Conservation (phyloP, 35 echinoderm and acorn worm genomes). For the Lytechinus variegatus region DNA sequence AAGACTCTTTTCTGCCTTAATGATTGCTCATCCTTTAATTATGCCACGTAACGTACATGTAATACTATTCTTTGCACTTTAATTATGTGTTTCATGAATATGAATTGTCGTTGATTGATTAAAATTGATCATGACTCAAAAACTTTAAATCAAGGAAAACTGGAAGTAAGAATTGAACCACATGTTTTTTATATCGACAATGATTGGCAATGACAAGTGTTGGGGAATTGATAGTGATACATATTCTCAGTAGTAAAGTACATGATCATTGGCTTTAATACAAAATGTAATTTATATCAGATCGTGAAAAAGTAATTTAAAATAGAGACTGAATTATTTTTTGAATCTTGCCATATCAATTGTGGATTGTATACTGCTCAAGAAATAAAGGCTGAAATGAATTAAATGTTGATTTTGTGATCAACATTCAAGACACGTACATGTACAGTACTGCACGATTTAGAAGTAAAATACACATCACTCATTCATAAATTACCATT, state of each 20-base stretch:
- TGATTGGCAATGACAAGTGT: too few species aligned
- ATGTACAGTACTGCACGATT: background rate
- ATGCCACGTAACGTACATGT: too few species aligned
- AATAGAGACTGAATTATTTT: too few species aligned
- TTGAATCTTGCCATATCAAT: background rate
- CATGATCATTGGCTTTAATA: too few species aligned
- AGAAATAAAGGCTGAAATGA: background rate
- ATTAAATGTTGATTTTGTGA: background rate
- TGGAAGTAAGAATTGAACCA: background rate
- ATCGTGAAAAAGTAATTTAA: too few species aligned
- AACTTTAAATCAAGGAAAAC: background rate
- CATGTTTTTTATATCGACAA: background rate
- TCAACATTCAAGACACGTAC: too few species aligned
- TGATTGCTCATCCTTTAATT: too few species aligned
- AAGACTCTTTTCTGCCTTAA: too few species aligned
- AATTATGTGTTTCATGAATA: background rate
- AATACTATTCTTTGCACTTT: too few species aligned
- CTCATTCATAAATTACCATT: background rate
- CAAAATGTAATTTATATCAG: too few species aligned
- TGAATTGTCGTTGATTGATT: background rate
- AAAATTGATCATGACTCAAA: background rate
- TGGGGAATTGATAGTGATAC: background rate
- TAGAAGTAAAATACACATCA: background rate
- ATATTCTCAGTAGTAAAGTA: background rate
- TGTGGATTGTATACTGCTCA: background rate